Conservation (phyloP, 1,140 invertebrate species). For the Platyura marginata region DNA sequence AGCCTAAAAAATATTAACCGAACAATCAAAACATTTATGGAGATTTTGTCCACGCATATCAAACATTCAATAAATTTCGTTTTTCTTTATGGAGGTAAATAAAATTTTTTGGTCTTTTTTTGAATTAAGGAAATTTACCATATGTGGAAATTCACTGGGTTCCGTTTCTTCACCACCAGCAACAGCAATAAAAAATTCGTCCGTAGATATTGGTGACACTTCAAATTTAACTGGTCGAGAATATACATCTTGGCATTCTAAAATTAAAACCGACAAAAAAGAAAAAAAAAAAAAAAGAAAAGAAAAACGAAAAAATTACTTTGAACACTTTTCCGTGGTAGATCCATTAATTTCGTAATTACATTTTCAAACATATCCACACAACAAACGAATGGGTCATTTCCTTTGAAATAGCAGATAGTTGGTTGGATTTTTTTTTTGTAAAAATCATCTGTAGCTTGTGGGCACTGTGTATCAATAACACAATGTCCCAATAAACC, state of each 20-base stretch:
- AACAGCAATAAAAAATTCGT: conserved; percentile 6
- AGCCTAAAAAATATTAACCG: conserved; percentile 5
- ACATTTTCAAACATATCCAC: conserved; percentile 2
- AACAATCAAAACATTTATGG: neutral
- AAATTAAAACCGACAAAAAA: too few species aligned
- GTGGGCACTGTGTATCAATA: too few species aligned
- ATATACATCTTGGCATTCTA: neutral
- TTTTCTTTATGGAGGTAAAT: neutral
- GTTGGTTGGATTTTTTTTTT: conserved; percentile 3
- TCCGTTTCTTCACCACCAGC: conserved; percentile 14
- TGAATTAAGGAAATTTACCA: conserved; percentile 10
- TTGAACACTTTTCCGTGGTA: neutral
- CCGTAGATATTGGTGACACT: neutral
- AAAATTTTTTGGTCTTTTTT: neutral
- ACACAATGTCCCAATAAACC: too few species aligned
- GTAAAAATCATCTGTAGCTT: too few species aligned
- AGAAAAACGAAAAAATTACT: too few species aligned
- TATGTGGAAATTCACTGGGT: conserved; percentile 21
- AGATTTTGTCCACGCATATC: neutral
- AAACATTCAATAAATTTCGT: neutral
- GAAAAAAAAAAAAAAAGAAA: too few species aligned
- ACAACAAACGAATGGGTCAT: conserved; percentile 15
- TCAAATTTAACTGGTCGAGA: neutral
- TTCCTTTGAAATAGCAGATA: conserved; percentile 12
- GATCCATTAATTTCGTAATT: neutral